Evolutionary conservation across 2,113 vertebrate species (phyloP).

Genomic region (Sinosuthora webbiana): DNA sequence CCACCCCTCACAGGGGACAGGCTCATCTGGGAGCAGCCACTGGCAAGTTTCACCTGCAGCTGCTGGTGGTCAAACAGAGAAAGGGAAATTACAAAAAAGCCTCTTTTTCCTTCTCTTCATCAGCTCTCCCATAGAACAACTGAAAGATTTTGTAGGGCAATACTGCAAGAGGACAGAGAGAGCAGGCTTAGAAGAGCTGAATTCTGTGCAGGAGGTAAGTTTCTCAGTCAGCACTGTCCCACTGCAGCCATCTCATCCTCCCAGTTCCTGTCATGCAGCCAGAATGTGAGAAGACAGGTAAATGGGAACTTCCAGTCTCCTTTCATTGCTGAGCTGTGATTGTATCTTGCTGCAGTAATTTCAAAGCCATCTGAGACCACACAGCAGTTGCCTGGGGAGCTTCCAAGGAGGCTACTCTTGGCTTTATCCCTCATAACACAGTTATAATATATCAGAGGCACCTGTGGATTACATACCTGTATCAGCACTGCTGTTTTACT

Average conservation of each 20-base stretch:
- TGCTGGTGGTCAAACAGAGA: not conserved
- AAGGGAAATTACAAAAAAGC: not conserved
- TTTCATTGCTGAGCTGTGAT: not conserved
- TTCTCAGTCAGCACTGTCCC: not conserved
- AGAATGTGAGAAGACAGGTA: not conserved
- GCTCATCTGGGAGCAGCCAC: not conserved
- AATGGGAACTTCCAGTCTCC: not conserved
- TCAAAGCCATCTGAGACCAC: not conserved
- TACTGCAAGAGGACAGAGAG: not conserved
- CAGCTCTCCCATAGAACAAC: not conserved
- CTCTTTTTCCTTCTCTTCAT: not conserved
- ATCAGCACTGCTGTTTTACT: not conserved
- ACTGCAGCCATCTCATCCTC: fast-evolving
- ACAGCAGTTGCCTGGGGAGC: not conserved
- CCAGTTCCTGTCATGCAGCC: not conserved
- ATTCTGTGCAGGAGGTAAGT: not conserved
- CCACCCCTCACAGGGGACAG: not conserved
- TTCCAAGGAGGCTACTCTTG: not conserved
- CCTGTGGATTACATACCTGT: fast-evolving
- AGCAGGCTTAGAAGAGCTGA: fast-evolving
- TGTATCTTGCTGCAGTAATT: not conserved
- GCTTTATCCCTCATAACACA: not conserved
- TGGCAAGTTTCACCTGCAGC: not conserved
- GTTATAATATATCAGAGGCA: not conserved
- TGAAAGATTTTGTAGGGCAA: not conserved